Conservation (phyloP, 2,113 vertebrate genomes). For the Podarcis muralis region DNA sequence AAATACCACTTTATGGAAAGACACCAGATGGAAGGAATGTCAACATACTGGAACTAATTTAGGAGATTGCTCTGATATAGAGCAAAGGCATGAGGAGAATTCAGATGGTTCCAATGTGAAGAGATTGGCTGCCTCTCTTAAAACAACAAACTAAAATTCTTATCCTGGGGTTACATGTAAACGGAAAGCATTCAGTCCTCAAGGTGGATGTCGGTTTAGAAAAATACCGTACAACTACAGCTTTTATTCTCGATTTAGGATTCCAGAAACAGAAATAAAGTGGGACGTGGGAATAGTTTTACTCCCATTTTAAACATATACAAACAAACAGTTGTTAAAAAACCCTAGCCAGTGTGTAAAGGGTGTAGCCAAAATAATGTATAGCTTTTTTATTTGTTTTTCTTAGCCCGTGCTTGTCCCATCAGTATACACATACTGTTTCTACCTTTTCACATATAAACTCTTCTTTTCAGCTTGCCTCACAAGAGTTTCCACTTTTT, state of each 20-base stretch:
- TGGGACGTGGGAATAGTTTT: background rate
- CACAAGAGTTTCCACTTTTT: background rate
- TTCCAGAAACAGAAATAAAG: constrained; percentile 39
- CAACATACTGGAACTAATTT: constrained; percentile 75
- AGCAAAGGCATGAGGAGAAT: constrained; percentile 71
- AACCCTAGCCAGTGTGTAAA: background rate
- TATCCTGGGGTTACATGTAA: constrained; percentile 66
- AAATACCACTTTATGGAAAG: constrained; percentile 70
- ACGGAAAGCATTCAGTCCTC: constrained; percentile 62
- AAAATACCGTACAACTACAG: background rate
- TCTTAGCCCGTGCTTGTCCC: background rate
- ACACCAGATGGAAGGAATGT: constrained; percentile 71
- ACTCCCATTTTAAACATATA: background rate
- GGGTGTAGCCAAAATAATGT: background rate
- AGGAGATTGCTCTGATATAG: constrained; percentile 69
- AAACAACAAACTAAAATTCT: constrained; percentile 70
- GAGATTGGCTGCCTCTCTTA: constrained; percentile 61
- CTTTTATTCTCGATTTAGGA: constrained; percentile 36
- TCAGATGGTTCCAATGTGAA: constrained; percentile 60
- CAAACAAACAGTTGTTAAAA: background rate
- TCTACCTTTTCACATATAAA: background rate
- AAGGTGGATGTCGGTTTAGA: constrained; percentile 47
- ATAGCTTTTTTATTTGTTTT: constrained; percentile 13
- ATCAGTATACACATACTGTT: background rate
- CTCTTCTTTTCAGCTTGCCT: background rate